Percentiles rank a stretch among this genome's conserved stretches.
These are phyloP conservation scores for Erebia ligea DNA, from an alignment of 2,888 invertebrate genomes.

Conservation along the genomic window DNA sequence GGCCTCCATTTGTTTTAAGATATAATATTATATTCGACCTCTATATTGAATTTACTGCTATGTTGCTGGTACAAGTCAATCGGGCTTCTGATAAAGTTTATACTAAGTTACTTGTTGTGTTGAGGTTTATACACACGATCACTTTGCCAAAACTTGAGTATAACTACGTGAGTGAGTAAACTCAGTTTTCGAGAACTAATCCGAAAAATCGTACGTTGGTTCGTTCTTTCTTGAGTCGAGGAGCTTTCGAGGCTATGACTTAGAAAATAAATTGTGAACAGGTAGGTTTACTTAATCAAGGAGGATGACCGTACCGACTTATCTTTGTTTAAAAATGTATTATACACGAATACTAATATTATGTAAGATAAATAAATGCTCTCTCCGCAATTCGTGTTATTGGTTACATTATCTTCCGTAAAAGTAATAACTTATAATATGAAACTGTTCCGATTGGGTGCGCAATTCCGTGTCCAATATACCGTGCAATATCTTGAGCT, in stretches of 20 bases:
- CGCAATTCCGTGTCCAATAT: constrained; percentile 22
- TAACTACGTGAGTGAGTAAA: too few relatives aligned
- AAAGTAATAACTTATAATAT: constrained; percentile 17
- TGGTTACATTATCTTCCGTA: neutral
- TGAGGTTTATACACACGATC: neutral
- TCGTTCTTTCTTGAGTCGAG: too few relatives aligned
- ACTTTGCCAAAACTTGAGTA: too few relatives aligned
- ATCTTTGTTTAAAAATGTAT: too few relatives aligned
- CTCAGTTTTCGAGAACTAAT: too few relatives aligned
- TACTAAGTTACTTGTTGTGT: neutral
- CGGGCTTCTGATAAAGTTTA: neutral
- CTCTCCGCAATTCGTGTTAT: neutral
- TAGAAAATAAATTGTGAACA: too few relatives aligned
- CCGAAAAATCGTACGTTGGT: too few relatives aligned
- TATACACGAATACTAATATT: neutral
- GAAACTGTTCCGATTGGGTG: constrained; percentile 16
- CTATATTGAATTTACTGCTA: constrained; percentile 10
- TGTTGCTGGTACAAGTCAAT: neutral
- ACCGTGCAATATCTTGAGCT: constrained; percentile 26
- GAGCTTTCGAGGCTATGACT: too few relatives aligned
- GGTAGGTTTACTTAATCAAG: too few relatives aligned
- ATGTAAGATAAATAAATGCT: neutral
- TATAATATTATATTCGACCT: neutral
- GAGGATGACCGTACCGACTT: too few relatives aligned
- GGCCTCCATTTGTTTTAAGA: constrained; percentile 28